Percentiles rank a stretch among this genome's conserved stretches.
These are phyloP conservation scores for Falco peregrinus DNA, from an alignment of 2,797 vertebrate genomes.

Conservation along the genomic window DNA sequence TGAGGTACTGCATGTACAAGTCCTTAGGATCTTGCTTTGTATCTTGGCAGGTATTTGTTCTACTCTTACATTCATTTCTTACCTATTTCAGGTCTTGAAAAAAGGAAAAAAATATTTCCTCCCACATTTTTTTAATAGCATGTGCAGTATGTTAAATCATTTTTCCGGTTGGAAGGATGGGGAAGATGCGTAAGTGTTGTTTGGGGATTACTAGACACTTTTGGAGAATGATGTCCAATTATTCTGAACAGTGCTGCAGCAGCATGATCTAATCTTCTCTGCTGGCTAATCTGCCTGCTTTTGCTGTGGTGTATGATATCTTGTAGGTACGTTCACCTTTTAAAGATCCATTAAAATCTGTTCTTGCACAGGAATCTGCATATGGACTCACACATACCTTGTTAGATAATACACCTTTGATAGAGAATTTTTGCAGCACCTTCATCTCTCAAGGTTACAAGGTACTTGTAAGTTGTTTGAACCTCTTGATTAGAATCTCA, in stretches of 20 bases:
- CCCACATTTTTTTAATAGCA: not conserved
- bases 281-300: not conserved
- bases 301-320: not conserved
- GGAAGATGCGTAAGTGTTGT: not conserved
- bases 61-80: not conserved
- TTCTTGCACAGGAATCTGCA: not conserved
- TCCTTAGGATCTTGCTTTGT: not conserved
- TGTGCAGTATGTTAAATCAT: not conserved
- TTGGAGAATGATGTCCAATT: not conserved
- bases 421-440: not conserved
- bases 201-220: not conserved
- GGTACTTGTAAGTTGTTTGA: conserved; percentile 29
- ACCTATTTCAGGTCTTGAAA: not conserved
- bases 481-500: conserved; percentile 50
- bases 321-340: not conserved
- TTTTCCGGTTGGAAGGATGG: not conserved
- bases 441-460: not conserved
- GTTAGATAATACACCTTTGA: not conserved
- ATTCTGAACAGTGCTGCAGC: not conserved
- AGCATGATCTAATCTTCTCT: not conserved
- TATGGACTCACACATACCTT: not conserved
- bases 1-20: not conserved
- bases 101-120: not conserved
- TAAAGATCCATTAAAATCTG: not conserved
- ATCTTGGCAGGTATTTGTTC: not conserved